Evolutionary conservation across 2,113 vertebrate genomes (phyloP).

Genomic region (Pelobates fuscus): DNA sequence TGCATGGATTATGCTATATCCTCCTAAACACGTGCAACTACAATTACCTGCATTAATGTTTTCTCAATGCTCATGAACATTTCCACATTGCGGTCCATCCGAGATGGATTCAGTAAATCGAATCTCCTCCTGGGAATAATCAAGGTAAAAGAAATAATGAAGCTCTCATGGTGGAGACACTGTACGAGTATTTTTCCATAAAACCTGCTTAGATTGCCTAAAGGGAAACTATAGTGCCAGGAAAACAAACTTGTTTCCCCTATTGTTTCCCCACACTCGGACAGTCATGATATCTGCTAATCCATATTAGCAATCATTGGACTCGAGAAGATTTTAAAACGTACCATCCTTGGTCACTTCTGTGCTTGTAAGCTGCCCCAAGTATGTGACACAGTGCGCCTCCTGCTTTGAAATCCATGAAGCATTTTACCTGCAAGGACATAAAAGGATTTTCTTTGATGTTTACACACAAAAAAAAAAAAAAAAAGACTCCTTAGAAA

Average conservation of each 20-base stretch:
- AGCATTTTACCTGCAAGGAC: slow-evolving; percentile 84
- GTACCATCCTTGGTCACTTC: slow-evolving; percentile 97
- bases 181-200: no score
- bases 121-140: slow-evolving; percentile 82
- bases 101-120: slow-evolving; percentile 94
- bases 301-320: no score
- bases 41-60: slow-evolving; percentile 89
- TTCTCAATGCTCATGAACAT: slow-evolving; percentile 99
- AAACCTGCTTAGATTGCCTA: no score
- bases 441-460: slow-evolving; percentile 41
- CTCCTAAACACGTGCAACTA: not conserved
- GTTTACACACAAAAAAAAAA: no score
- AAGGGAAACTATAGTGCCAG: no score
- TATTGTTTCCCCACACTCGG: no score
- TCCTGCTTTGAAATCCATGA: slow-evolving; percentile 96
- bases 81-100: slow-evolving; percentile 98
- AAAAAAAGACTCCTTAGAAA: no score
- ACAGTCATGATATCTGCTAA: no score
- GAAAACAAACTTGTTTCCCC: no score
- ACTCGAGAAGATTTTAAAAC: slow-evolving; percentile 54
- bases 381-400: slow-evolving; percentile 95
- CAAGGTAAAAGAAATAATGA: no score
- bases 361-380: slow-evolving; percentile 96
- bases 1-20: no score
- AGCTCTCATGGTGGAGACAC: no score